A percentile compares a stretch with the other conserved stretches of the same genome.
phyloP scores from a whole-genome alignment of 2,888 invertebrate genomes.

The Hirtodrosophila confusa region DNA sequence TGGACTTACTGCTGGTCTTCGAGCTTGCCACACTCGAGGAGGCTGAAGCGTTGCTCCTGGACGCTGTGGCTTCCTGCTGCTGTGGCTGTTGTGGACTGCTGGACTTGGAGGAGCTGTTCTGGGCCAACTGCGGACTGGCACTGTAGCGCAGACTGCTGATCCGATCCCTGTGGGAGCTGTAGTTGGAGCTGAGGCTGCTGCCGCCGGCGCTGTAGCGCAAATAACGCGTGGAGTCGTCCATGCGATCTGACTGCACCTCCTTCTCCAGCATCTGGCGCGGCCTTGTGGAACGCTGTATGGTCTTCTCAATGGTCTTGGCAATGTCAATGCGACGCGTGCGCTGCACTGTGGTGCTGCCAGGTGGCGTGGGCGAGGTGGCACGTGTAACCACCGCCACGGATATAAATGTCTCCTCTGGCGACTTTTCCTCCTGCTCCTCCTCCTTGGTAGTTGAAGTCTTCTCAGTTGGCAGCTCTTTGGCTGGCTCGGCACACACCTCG shows the following conservation, averaged over 20 bases:
- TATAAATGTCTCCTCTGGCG: constrained; percentile 81
- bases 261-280: constrained; percentile 87
- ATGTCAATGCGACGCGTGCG: constrained; percentile 89
- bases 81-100: constrained; percentile 35
- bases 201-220: constrained; percentile 87
- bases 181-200: constrained; percentile 85
- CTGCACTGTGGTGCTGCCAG: constrained; percentile 86
- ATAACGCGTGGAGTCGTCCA: constrained; percentile 88
- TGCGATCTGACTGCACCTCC: constrained; percentile 89
- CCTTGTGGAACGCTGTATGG: constrained; percentile 86
- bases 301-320: constrained; percentile 89
- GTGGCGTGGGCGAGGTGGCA: constrained; percentile 91
- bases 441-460: constrained; percentile 6
- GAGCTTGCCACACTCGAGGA: constrained; percentile 16
- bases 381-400: constrained; percentile 89
- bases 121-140: constrained; percentile 71
- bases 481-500: constrained; percentile 18
- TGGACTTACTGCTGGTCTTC: constrained; percentile 67
- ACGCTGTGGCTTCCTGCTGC: constrained; percentile 20
- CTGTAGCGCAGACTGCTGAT: constrained; percentile 79
- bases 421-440: constrained; percentile 18
- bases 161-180: constrained; percentile 83
- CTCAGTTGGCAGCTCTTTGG: constrained; percentile 19
- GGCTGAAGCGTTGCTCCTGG: constrained; percentile 25
- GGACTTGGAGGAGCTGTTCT: constrained; percentile 48